Evolutionary conservation across 2,888 invertebrate species (phyloP), one percentile per base, ranked within the genome.

Genomic region (Troides oblongomaculatus): DNA sequence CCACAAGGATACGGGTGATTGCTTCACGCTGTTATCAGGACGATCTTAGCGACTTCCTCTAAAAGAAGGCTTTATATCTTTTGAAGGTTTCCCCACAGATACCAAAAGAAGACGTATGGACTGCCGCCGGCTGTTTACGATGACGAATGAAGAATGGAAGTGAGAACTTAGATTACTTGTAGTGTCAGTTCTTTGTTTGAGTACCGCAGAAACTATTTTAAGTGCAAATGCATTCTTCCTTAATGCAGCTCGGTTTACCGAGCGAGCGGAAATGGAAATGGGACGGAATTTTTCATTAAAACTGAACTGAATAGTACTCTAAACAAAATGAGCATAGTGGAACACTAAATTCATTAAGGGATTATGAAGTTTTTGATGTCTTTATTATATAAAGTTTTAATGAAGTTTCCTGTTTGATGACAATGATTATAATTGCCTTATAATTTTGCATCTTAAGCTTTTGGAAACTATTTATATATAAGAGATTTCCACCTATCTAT

Each of bases 271-370:
- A 60, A 66, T 66, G n/a, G 12, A 50, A 58, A 66, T 50, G 30
- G 25, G 30, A n/a, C 46, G 60, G 64, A 65, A 58, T 65, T 65
- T 65, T 59, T 59, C 43, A 65, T 58, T 43, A 65, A 65, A 39
- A 21, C n/a, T 53, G 18, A 39, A 17, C n/a, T 50, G 18, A 17
- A 65, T 58, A 46, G 25, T 25, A 43, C 43, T 65, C 30, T 43
- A 17, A 58, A 64, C 57, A 39, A 56, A 56, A 36, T 56, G 2
- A 64, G 12, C 36, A 56, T 43, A 62, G 30, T 46, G 21, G 21
- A 18, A 50, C 12, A 50, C 5, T 50, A 18, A 17, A 50, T 50
- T 17, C 17, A 14, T 50, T 50, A 50, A 50, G 18, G 5, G 50
- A 18, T 17, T 14, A 50, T 14, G 50, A 50, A 50, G 18, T 1